phyloP scores from a whole-genome alignment of 2,113 vertebrate genomes.

The Haplotaxodon microlepis region DNA sequence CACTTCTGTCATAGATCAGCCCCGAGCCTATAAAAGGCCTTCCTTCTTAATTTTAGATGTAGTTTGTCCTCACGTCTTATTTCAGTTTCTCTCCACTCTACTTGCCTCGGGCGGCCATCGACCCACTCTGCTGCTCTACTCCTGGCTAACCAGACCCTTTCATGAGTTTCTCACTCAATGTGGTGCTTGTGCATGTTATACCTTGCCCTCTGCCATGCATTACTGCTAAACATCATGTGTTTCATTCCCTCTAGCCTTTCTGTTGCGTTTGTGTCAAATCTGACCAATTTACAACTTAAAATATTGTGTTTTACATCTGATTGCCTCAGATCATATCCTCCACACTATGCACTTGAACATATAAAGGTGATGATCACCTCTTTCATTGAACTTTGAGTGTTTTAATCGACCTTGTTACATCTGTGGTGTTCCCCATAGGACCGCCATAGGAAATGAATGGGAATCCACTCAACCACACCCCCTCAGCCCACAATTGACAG shows the following conservation, averaged over 20 bases:
- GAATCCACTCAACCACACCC: neutral
- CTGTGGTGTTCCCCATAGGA: neutral
- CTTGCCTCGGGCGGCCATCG: neutral
- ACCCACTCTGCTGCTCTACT: neutral
- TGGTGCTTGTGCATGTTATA: neutral
- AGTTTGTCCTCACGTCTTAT: neutral
- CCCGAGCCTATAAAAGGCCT: neutral
- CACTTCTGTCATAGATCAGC: neutral
- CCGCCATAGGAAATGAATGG: neutral
- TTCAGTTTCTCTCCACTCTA: neutral
- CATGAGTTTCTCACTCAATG: neutral
- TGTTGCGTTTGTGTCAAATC: neutral
- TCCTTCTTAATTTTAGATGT: neutral
- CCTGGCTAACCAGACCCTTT: neutral
- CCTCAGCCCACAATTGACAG: neutral
- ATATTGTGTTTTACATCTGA: neutral
- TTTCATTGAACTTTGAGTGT: neutral
- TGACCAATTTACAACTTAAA: neutral
- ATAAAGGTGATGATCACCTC: neutral
- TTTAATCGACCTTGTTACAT: neutral
- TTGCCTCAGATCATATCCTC: neutral
- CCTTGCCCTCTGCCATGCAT: neutral
- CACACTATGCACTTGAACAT: neutral
- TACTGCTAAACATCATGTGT: neutral
- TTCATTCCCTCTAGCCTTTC: neutral